Conservation (phyloP, 2,113 vertebrate species). For the Ceyx margarethae region DNA sequence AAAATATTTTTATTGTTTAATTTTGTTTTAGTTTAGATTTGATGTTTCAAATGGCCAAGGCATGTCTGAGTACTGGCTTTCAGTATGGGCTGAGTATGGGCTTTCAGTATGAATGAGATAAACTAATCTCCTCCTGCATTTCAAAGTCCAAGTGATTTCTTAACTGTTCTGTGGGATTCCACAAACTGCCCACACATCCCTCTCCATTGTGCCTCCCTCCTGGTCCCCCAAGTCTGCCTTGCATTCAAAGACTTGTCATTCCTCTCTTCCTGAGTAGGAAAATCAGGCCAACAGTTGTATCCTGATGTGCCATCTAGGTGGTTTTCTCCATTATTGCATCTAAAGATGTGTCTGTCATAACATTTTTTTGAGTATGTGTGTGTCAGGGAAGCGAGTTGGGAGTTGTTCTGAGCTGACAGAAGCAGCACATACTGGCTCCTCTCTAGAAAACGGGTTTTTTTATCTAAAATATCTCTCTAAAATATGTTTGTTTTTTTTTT, state of each 20-base stretch:
- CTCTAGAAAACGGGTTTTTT: background rate
- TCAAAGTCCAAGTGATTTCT: background rate
- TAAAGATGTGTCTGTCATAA: background rate
- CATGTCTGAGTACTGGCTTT: background rate
- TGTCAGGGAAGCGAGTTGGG: background rate
- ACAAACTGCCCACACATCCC: background rate
- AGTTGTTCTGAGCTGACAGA: background rate
- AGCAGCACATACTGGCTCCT: background rate
- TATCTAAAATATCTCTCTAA: too few species aligned
- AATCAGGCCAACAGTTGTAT: background rate
- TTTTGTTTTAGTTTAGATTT: background rate
- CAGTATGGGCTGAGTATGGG: too few species aligned
- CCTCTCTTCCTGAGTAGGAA: background rate
- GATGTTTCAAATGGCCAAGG: background rate
- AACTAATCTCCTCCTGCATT: background rate
- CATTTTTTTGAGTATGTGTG: background rate
- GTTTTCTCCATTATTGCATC: background rate
- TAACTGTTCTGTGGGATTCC: accelerated
- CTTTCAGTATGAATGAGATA: background rate
- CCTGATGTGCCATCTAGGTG: background rate
- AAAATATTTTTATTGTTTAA: too few species aligned
- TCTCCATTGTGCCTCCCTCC: background rate
- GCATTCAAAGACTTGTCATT: background rate
- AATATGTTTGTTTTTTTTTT: background rate
- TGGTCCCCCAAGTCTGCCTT: background rate